Percentiles rank a stretch among this genome's conserved stretches.
These are phyloP conservation scores for Eleginops maclovinus DNA, from an alignment of 2,113 vertebrate genomes.

Conservation along the genomic window DNA sequence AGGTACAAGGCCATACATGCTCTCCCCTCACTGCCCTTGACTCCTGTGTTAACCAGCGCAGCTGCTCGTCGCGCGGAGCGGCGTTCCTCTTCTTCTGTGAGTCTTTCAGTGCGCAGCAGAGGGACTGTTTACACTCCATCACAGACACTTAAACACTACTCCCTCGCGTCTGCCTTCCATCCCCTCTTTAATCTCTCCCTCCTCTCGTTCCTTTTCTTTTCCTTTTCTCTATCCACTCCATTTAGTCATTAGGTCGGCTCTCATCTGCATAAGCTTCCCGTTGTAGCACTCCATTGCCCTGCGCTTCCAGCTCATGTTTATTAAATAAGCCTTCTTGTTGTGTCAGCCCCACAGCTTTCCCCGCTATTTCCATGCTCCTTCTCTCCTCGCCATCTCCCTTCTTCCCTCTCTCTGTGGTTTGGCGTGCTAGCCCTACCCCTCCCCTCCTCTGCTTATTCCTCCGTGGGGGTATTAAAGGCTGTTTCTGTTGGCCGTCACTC, in stretches of 20 bases:
- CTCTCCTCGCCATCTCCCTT: conserved; percentile 47
- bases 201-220: conserved; percentile 70
- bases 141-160: conserved; percentile 79
- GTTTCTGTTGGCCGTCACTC: conserved; percentile 84
- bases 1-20: conserved; percentile 33
- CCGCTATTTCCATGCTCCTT: conserved; percentile 63
- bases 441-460: conserved; percentile 62
- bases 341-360: conserved; percentile 75
- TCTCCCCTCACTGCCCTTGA: conserved; percentile 16
- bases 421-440: conserved; percentile 23
- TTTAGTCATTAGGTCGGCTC: conserved; percentile 81
- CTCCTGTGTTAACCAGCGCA: conserved; percentile 46
- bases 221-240: conserved; percentile 79
- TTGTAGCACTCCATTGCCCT: conserved; percentile 73
- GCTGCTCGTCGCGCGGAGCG: conserved; percentile 52
- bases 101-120: conserved; percentile 60
- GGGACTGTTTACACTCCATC: conserved; percentile 81
- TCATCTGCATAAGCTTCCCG: conserved; percentile 82
- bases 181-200: conserved; percentile 77
- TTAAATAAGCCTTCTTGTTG: conserved; percentile 82
- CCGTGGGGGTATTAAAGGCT: conserved; percentile 80
- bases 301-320: conserved; percentile 82
- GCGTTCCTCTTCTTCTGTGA: conserved; percentile 55
- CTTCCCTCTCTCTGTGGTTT: conserved; percentile 47
- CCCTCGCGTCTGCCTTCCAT: conserved; percentile 69